phyloP scores from a whole-genome alignment of 1,140 invertebrate species.

The Apis cerana region DNA sequence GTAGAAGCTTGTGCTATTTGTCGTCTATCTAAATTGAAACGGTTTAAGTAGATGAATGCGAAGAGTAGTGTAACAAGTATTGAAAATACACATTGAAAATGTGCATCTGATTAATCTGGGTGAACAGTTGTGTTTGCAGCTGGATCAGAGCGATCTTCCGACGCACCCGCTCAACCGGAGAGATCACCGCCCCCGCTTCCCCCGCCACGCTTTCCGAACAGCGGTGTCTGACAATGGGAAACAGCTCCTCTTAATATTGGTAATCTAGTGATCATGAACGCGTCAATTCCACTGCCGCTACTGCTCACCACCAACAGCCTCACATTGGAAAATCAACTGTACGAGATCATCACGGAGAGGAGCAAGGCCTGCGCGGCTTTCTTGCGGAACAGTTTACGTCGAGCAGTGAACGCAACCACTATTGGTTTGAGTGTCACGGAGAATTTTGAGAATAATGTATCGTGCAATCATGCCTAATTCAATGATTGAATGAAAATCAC shows the following conservation, averaged over 20 bases:
- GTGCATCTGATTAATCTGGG: conserved; percentile 53
- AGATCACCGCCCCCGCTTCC: conserved; percentile 85
- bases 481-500: not conserved
- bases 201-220: conserved; percentile 85
- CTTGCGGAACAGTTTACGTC: conserved; percentile 79
- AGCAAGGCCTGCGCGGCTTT: conserved; percentile 83
- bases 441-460: conserved; percentile 33
- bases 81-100: conserved; percentile 10
- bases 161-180: conserved; percentile 82
- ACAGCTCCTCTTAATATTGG: conserved; percentile 81
- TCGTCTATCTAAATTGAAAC: conserved; percentile 33
- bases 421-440: conserved; percentile 56
- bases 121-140: conserved; percentile 82
- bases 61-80: conserved; percentile 17
- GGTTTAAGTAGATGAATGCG: conserved; percentile 45
- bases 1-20: conserved; percentile 41
- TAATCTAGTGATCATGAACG: conserved; percentile 78
- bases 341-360: conserved; percentile 81
- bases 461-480: conserved; percentile 17
- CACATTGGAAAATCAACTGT: conserved; percentile 80
- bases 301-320: conserved; percentile 73
- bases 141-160: conserved; percentile 85
- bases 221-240: conserved; percentile 87
- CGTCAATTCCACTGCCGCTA: conserved; percentile 76
- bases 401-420: conserved; percentile 54